Evolutionary conservation across 2,113 vertebrate species (phyloP), one percentile per base, ranked within the genome.

Genomic region (Platysteira castanea): DNA sequence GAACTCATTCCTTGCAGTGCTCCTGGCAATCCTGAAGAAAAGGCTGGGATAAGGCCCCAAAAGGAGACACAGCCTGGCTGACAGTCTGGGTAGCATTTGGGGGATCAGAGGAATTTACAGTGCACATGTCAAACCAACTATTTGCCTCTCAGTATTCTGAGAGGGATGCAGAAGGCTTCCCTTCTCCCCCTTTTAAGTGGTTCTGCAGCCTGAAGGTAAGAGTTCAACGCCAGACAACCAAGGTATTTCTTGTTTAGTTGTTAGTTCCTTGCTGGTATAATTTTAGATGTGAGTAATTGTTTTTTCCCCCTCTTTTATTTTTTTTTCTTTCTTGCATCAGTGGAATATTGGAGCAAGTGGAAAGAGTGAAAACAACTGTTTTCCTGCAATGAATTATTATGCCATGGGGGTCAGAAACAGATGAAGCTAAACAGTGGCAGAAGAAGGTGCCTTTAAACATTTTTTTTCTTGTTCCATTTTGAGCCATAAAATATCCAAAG

Each of bases 291-390:
- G 73, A 94, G 82, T 71, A 95, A 88, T 31, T 76, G 68, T 52
- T 44, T 86, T 17, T 31, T 30, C 42, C 44, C 7, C 35, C 12
- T 41, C 47, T 18, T 31, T 49, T 49, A 13, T 15, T 24, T 46
- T 70, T 35, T 31, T 56, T 6, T 18, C 1, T 75, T 47, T 56
- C 49, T 84, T 91, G 35, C 92, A 89, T 84, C 79, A 76, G n/a
- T 89, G 88, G 89, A 96, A 96, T 85, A 87, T 19, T 68, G 31
- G 47, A 96, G 35, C 50, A 93, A 96, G 74, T 46, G 90, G 96
- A 94, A 95, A 91, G 74, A 94, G 69, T 88, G 88, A 96, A 96
- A 96, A 91, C 52, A 91, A 67, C 28, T 30, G 2, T 84, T 96
- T 97, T 95, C 64, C 89, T 96, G 91, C 71, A 93, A 94, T 96